Evolutionary conservation across 2,888 invertebrate genomes (phyloP), one percentile per base, ranked within the genome.

Genomic region (Xestia xanthographa): DNA sequence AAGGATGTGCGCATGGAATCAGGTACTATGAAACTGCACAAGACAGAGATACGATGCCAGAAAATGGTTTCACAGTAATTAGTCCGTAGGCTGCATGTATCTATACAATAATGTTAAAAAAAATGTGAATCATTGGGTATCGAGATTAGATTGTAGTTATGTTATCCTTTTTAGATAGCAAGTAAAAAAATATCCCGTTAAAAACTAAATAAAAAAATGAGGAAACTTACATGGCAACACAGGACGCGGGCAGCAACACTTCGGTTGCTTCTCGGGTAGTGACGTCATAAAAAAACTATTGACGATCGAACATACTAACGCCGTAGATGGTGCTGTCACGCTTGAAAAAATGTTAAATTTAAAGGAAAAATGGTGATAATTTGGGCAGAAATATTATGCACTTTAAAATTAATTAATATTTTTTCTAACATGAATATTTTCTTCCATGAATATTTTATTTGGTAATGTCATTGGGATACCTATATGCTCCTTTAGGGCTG

Each of bases 11-110:
- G 8, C 29, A 17, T n/a, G 3, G 58, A 66, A 77, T n/a, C 34
- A 48, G 45, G 29, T 58, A 48, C 29, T 48, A 58, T 41, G 56
- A 58, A 22, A 41, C 8, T 66, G 29, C 29, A 66, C 5, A 38
- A 62, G 38, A 26, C 20, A 43, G 62, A 53, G 45, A 58, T 48
- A 14, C 8, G n/a, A 63, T 77, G n/a, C 11, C 69, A n/a, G 78
- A 43, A 63, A 72, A 67, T 67, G 34, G 34, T 73, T 66, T 53
- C 53, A 66, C 11, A 14, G 22, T 14, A 53, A 74, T 65, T 50
- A 58, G 12, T 12, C 2, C 43, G 56, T 11, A 60, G 50, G 2
- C 29, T 53, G 29, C 6, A 53, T 34, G 50, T 41, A 9, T 41
- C 20, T 2, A 20, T n/a, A 11, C 14, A 56, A 26, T 26, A 26